These are phyloP conservation scores for Morone saxatilis DNA, from an alignment of 2,113 vertebrate genomes.

Conservation along the genomic window DNA sequence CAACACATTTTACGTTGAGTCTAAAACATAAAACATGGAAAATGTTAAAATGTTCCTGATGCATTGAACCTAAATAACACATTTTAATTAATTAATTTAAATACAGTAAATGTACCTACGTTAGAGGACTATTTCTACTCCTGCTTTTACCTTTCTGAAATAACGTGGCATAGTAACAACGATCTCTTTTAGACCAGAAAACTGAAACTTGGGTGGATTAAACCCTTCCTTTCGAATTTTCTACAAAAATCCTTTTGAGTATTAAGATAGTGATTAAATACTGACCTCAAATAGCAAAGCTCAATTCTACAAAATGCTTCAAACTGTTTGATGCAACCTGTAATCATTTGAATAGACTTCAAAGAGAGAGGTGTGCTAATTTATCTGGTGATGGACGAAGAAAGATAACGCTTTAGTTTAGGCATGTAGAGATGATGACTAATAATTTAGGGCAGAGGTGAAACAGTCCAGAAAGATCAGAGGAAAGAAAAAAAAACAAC, in stretches of 20 bases:
- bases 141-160: neutral
- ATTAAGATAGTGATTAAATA: slow-evolving; percentile 5
- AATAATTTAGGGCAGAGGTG: slow-evolving; percentile 5
- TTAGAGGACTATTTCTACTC: neutral
- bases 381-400: neutral
- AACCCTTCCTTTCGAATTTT: neutral
- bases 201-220: neutral
- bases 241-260: neutral
- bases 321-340: neutral
- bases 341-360: neutral
- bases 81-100: neutral
- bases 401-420: neutral
- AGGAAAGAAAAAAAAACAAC: slow-evolving; percentile 46
- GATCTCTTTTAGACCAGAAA: slow-evolving; percentile 7
- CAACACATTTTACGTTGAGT: too few species aligned
- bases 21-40: too few species aligned
- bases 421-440: neutral
- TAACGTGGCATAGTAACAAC: neutral
- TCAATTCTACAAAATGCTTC: neutral
- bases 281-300: neutral
- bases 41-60: too few species aligned
- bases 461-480: slow-evolving; percentile 19
- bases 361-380: neutral
- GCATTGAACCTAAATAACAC: neutral
- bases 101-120: neutral